Base-by-base conservation (phyloP, 2,797 vertebrate species). In the Dryobates pubescens region DNA sequence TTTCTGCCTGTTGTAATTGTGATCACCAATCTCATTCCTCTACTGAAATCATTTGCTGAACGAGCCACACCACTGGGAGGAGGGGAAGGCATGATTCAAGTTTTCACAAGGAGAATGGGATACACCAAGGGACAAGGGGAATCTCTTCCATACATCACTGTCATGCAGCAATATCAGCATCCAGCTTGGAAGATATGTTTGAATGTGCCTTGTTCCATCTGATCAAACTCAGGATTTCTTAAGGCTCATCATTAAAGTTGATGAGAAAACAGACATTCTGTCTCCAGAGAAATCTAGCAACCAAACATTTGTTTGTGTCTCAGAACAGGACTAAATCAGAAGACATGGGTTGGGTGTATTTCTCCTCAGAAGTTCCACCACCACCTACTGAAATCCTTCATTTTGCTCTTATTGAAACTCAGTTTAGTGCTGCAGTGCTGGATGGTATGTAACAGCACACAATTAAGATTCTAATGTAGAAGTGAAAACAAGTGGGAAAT, bases 401-500 rank as follows among this genome's bases (percentile, higher is more conserved):
- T 91, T 92, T 83, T 74, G 29, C 13, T 69, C 7, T 41, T 78
- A 62, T 11, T 88, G 80, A 94, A 86, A 91, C 10, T 6, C 32
- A 74, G 34, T 78, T 95, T 71, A 89, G 73, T 29, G 26, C 51
- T 56, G 85, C 80, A 83, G 1, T 75, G 47, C 32, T 68, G 61
- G 64, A 64, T 95, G 82, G 47, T 43, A 79, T 59, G 65, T 68
- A 77, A 88, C 26, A 92, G 80, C 88, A 74, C 56, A 94, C 91
- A 85, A 95, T 95, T 96, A 94, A 88, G 89, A 80, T 92, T 95
- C 74, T 91, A 91, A 94, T 94, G 82, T 32, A 80, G 71, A 82
- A 95, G 51, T 32, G 82, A 91, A 94, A 96, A 94, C 90, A 96
- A 91, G 92, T 82, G 85, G 91, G 92, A 95, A 95, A 96, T 92